These are phyloP conservation scores for Choristoneura fumiferana DNA, from an alignment of 1,140 invertebrate genomes.

Conservation along the genomic window DNA sequence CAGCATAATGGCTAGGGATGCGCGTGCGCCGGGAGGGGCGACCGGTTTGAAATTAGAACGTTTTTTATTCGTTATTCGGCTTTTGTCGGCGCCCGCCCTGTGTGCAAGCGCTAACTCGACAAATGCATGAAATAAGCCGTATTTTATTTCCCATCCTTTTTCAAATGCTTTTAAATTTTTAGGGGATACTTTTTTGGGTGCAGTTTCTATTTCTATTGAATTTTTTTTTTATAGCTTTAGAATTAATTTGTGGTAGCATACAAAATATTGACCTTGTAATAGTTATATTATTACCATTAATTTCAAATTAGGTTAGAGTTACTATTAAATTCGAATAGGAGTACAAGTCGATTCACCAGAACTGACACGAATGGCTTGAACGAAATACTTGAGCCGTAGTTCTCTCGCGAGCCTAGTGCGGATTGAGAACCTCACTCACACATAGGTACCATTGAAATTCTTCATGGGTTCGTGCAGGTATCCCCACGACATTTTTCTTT, in stretches of 20 bases:
- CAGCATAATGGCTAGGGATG: conserved; percentile 74
- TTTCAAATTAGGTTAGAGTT: too few species aligned
- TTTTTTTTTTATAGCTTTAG: conserved; percentile 1
- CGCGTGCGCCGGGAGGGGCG: conserved; percentile 72
- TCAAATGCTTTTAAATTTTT: conserved; percentile 61
- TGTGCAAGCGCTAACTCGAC: conserved; percentile 75
- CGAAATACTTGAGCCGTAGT: too few species aligned
- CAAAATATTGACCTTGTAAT: conserved; percentile 5
- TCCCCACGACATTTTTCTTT: too few species aligned
- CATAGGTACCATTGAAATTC: too few species aligned
- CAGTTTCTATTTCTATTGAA: background rate
- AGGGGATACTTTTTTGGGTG: conserved; percentile 35
- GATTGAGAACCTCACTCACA: too few species aligned
- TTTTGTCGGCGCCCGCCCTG: conserved; percentile 73
- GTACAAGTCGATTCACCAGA: too few species aligned
- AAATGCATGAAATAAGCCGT: conserved; percentile 73
- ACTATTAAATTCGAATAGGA: too few species aligned
- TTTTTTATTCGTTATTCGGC: conserved; percentile 60
- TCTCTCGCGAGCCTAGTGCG: too few species aligned
- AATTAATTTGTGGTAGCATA: conserved; percentile 17
- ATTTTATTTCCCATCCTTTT: conserved; percentile 72
- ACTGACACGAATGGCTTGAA: too few species aligned
- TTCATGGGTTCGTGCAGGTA: too few species aligned
- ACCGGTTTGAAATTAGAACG: conserved; percentile 78
- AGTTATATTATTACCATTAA: background rate